Percentiles rank a stretch among this genome's conserved stretches.
Conservation (phyloP, 1,140 invertebrate genomes). For the Cardiocondyla obscurior region DNA sequence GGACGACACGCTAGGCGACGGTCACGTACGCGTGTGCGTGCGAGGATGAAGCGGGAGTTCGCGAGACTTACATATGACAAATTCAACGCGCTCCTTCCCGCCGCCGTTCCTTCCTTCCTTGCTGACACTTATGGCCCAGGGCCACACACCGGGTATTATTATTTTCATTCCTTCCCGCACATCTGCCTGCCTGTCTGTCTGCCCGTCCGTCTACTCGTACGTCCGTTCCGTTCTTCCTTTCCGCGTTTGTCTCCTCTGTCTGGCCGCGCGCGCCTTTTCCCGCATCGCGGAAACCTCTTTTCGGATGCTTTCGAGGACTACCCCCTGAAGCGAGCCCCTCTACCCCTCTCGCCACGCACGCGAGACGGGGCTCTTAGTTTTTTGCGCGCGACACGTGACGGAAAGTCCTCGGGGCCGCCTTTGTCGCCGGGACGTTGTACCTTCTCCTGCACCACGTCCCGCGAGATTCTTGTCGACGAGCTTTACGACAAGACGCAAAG, state of each 20-base stretch:
- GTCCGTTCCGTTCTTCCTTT: conserved; percentile 63
- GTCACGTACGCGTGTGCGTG: conserved; percentile 65
- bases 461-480: conserved; percentile 54
- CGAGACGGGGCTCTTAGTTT: conserved; percentile 57
- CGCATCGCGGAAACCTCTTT: conserved; percentile 71
- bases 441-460: conserved; percentile 19
- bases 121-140: conserved; percentile 78
- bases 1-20: conserved; percentile 53
- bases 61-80: conserved; percentile 80
- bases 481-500: conserved; percentile 8
- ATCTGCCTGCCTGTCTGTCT: conserved; percentile 72
- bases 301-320: conserved; percentile 71
- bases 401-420: conserved; percentile 66
- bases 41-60: conserved; percentile 4
- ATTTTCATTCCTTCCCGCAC: conserved; percentile 80
- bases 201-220: not conserved
- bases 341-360: conserved; percentile 40
- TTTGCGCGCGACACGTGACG: conserved; percentile 61
- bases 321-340: conserved; percentile 49
- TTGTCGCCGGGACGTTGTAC: conserved; percentile 46
- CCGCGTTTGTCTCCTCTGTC: conserved; percentile 69
- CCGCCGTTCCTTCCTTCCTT: conserved; percentile 74
- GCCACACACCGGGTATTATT: conserved; percentile 78
- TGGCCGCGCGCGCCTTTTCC: conserved; percentile 58
- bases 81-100: conserved; percentile 75